Percentiles rank a stretch among this genome's conserved stretches.
Conservation (phyloP, 1,140 invertebrate species). For the Ceratina australensis region DNA sequence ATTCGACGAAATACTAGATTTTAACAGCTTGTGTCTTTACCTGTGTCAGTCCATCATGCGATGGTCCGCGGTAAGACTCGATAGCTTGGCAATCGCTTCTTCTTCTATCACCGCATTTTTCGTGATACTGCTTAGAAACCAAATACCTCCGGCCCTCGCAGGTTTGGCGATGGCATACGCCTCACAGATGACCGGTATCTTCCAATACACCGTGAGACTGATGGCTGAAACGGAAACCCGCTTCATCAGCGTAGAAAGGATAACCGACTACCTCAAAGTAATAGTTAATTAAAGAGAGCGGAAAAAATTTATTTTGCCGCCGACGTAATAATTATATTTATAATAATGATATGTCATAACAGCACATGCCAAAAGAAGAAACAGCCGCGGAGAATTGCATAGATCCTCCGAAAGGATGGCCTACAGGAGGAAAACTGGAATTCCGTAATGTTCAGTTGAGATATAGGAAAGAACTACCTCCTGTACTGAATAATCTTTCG, state of each 20-base stretch:
- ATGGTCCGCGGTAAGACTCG: constrained; percentile 86
- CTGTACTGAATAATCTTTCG: constrained; percentile 80
- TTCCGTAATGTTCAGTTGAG: constrained; percentile 80
- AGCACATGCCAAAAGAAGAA: constrained; percentile 58
- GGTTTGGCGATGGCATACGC: constrained; percentile 86
- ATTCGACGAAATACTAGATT: constrained; percentile 81
- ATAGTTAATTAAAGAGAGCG: constrained; percentile 1
- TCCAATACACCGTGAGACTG: constrained; percentile 84
- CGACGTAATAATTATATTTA: background rate
- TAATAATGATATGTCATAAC: background rate
- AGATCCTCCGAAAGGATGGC: constrained; percentile 80
- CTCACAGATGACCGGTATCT: constrained; percentile 83
- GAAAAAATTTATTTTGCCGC: no score
- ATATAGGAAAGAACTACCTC: constrained; percentile 78
- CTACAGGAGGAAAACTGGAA: constrained; percentile 79
- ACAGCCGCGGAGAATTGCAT: constrained; percentile 42
- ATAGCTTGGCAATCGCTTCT: constrained; percentile 81
- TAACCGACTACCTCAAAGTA: constrained; percentile 74
- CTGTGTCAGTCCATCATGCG: constrained; percentile 83
- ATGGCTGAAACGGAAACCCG: constrained; percentile 84
- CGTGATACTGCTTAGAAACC: constrained; percentile 81
- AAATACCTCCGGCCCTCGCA: constrained; percentile 82
- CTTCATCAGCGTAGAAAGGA: constrained; percentile 82
- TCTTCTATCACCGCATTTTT: constrained; percentile 81
- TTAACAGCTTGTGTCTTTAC: constrained; percentile 80